Evolutionary conservation across 2,797 vertebrate genomes (phyloP).

Genomic region (Schizopygopsis pylzovi): DNA sequence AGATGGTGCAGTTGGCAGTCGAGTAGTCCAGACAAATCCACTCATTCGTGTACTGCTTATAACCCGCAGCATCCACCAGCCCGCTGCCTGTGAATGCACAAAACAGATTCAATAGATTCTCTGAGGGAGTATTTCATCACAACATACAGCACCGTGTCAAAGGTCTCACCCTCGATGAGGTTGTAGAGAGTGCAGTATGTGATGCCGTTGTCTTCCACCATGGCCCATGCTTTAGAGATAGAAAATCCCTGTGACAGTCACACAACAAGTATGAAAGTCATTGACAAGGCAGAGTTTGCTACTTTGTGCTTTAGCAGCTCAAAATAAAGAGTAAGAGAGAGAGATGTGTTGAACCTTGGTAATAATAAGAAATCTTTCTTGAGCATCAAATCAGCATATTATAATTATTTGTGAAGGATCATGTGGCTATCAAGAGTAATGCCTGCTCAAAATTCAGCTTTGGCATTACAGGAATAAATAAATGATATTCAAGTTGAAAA

Average conservation of each 20-base stretch:
- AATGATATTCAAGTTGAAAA: too few relatives aligned
- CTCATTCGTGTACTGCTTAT: constrained; percentile 59
- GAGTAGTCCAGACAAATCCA: constrained; percentile 57
- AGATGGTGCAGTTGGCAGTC: constrained; percentile 63
- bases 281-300: too few relatives aligned
- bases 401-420: too few relatives aligned
- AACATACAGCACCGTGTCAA: not conserved
- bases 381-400: too few relatives aligned
- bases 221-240: constrained; percentile 49
- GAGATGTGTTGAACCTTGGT: not conserved
- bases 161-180: constrained; percentile 44
- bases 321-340: not conserved
- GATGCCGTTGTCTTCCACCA: constrained; percentile 47
- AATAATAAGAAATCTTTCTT: not conserved
- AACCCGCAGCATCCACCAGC: constrained; percentile 49
- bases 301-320: not conserved
- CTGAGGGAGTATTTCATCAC: not conserved
- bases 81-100: constrained; percentile 61
- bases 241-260: constrained; percentile 27
- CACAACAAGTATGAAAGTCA: not conserved
- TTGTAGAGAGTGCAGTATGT: constrained; percentile 66
- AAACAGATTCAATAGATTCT: not conserved
- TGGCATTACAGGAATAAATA: too few relatives aligned
- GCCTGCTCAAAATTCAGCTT: too few relatives aligned
- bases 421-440: too few relatives aligned